phyloP scores from a whole-genome alignment of 1,140 invertebrate genomes.

The Drosophila bipectinata region DNA sequence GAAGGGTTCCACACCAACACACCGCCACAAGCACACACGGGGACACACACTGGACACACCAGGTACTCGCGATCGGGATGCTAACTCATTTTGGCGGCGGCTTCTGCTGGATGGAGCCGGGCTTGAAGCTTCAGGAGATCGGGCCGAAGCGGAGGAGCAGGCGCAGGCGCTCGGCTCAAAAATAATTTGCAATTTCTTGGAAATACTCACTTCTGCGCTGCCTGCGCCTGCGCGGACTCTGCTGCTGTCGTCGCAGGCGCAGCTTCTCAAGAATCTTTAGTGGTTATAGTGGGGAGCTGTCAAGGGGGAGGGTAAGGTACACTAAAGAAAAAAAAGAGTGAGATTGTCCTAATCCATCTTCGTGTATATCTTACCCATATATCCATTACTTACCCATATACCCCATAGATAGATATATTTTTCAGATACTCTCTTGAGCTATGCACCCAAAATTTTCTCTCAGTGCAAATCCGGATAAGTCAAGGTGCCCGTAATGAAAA shows the following conservation, averaged over 20 bases:
- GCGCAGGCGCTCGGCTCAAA: conserved; percentile 80
- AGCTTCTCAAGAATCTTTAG: conserved; percentile 77
- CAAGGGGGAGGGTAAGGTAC: conserved; percentile 5
- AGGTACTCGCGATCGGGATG: conserved; percentile 61
- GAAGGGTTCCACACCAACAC: conserved; percentile 14
- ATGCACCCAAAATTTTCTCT: not conserved
- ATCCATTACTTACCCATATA: too few relatives aligned
- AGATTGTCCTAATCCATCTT: too few relatives aligned
- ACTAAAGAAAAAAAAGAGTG: not conserved
- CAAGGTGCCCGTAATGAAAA: conserved; percentile 75
- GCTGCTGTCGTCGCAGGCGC: conserved; percentile 56
- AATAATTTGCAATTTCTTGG: conserved; percentile 83
- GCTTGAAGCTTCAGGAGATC: conserved; percentile 22
- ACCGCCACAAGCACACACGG: not conserved
- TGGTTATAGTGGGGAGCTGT: conserved; percentile 22
- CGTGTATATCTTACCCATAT: not conserved
- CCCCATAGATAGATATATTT: too few relatives aligned
- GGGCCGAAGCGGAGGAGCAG: conserved; percentile 27
- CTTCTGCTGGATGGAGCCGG: conserved; percentile 40
- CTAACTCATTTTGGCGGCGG: conserved; percentile 80
- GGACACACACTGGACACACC: conserved; percentile 17
- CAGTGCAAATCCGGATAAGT: conserved; percentile 24
- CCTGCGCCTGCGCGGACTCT: conserved; percentile 67
- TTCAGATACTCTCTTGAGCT: not conserved
- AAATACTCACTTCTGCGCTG: conserved; percentile 77